Base-by-base conservation (phyloP, 2,113 vertebrate genomes). In the Neotragus moschatus region DNA sequence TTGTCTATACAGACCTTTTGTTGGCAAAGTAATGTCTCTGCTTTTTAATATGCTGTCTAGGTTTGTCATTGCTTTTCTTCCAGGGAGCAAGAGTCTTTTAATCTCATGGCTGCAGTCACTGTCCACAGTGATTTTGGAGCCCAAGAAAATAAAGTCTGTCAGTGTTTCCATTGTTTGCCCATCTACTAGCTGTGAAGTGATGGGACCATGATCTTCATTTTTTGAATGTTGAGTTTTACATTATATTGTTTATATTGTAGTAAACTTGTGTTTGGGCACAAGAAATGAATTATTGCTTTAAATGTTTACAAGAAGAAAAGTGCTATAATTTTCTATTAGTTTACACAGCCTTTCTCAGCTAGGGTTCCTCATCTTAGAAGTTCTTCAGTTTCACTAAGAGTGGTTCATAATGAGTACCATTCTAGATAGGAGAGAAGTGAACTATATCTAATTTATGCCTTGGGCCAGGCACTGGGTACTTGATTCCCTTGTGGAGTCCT, bases 241-340 rank as follows among this genome's bases (percentile, higher is more conserved):
- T 77, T 36, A 26, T 93, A 91, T 84, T 87, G 13, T 93, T 77
- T 45, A 33, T 93, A 84, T 84, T 87, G 17, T 90, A 53, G 63
- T 90, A 87, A n/a, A 90, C 56, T 84, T 90, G 43, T 91, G 53
- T 10, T 49, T 89, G 92, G 45, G 58, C 25, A 88, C 70, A 80
- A 61, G 75, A 58, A 88, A 53, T 4, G 28, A 91, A 53, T 82
- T 55, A 82, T 47, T 94, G 19, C 79, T 95, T 88, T 75, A 96
- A 88, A 79, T 95, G 39, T 58, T 96, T 97, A 63, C 23, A 63
- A 56, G 94, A 94, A 45, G 39, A 77, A 82, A 96, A 87, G 39
- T 49, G n/a, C 43, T 91, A 6, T 51, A 81, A 43, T 86, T 90
- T 91, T 94, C 70, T 88, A 0, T 73, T 81, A 45, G 39, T 16